These are phyloP conservation scores for Xiphophorus birchmanni DNA, from an alignment of 2,797 vertebrate species.

Conservation along the genomic window DNA sequence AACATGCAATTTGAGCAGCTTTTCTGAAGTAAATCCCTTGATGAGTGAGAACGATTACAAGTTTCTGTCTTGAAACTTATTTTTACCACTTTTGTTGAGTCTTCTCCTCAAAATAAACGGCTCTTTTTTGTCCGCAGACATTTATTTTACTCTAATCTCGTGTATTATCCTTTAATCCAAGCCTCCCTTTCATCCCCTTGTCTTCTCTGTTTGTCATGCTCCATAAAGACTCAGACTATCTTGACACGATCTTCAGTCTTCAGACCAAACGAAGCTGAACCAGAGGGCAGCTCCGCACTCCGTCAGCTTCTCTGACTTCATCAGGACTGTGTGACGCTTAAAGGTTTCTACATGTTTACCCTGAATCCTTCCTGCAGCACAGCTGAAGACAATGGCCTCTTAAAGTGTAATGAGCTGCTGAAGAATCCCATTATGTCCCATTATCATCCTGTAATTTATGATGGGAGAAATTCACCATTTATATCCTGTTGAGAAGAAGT, in stretches of 20 bases:
- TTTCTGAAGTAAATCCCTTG: slow-evolving; percentile 4
- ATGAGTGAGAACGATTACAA: slow-evolving; percentile 20
- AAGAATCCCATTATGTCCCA: not conserved
- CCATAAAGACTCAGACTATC: slow-evolving; percentile 24
- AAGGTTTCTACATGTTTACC: slow-evolving; percentile 1
- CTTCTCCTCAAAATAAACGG: not conserved
- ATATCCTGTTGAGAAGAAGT: not conserved
- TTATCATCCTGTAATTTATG: slow-evolving; percentile 5
- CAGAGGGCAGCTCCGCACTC: not conserved
- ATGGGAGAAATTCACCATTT: not conserved
- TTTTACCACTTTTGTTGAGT: slow-evolving; percentile 11
- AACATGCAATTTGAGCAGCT: slow-evolving; percentile 41
- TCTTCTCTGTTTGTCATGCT: not conserved
- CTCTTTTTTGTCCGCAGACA: not conserved
- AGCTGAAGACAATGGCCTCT: slow-evolving; percentile 9
- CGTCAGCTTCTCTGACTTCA: not conserved
- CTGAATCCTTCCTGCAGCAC: slow-evolving; percentile 11
- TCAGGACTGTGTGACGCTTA: not conserved
- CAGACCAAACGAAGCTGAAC: slow-evolving; percentile 36
- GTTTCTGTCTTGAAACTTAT: slow-evolving; percentile 9
- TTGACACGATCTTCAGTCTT: not conserved
- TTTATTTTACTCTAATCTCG: not conserved
- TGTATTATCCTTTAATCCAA: not conserved
- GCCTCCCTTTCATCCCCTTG: slow-evolving; percentile 10
- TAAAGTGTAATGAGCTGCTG: not conserved